Conservation (phyloP, 2,888 invertebrate genomes). For the Drosophila melanosoma region DNA sequence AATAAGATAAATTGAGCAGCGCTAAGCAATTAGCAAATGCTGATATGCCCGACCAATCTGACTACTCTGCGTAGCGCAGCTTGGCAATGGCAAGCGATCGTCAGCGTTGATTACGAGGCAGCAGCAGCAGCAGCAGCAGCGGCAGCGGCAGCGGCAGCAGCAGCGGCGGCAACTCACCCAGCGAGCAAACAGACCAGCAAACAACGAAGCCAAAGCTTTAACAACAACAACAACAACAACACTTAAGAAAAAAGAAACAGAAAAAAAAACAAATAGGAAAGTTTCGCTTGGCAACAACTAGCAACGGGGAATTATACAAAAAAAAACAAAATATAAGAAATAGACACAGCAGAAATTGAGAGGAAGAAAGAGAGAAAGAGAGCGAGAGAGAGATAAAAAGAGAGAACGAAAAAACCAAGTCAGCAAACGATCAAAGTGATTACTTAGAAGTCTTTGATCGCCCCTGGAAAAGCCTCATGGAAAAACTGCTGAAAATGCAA, state of each 20-base stretch:
- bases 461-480: constrained; percentile 3
- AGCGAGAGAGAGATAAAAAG: background rate
- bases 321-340: constrained; percentile 22
- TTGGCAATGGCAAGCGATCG: constrained; percentile 65
- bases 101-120: constrained; percentile 62
- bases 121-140: constrained; percentile 38
- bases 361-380: background rate
- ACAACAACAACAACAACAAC: constrained; percentile 43
- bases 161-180: constrained; percentile 50
- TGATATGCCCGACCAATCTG: constrained; percentile 32
- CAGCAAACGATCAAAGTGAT: constrained; percentile 64
- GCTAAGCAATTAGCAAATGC: background rate
- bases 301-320: constrained; percentile 60
- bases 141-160: constrained; percentile 22
- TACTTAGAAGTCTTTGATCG: constrained; percentile 43
- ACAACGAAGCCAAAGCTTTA: constrained; percentile 60
- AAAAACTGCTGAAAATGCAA: constrained; percentile 5
- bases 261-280: constrained; percentile 49
- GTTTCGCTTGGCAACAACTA: constrained; percentile 61
- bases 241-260: constrained; percentile 29
- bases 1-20: accelerated
- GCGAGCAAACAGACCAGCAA: constrained; percentile 58
- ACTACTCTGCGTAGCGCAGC: constrained; percentile 47
- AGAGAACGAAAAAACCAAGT: constrained; percentile 40
- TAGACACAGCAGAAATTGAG: background rate